These are phyloP conservation scores for Neodiprion pinetum DNA, from an alignment of 1,140 invertebrate genomes.

Conservation along the genomic window DNA sequence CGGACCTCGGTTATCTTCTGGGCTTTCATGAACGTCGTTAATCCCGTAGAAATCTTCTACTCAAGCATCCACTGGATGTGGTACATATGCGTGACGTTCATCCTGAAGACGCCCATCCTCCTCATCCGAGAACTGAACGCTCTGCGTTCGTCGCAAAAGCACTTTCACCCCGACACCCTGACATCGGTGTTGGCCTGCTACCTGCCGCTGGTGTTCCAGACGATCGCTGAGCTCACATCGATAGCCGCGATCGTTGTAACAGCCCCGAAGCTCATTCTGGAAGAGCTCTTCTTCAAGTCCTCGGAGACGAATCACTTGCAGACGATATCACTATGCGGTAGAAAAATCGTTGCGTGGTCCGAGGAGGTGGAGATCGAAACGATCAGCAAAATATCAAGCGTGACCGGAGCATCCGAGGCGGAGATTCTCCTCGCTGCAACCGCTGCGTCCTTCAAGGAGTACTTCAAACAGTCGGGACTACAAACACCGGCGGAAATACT, in stretches of 20 bases:
- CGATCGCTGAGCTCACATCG: conserved; percentile 64
- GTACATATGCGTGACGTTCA: conserved; percentile 42
- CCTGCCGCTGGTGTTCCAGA: conserved; percentile 65
- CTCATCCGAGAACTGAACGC: conserved; percentile 47
- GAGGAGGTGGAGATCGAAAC: conserved; percentile 67
- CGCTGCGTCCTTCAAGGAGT: conserved; percentile 69
- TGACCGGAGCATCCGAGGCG: conserved; percentile 69
- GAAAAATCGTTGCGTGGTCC: conserved; percentile 81
- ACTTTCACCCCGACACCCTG: conserved; percentile 53
- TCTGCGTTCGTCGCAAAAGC: conserved; percentile 48
- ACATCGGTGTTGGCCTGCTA: conserved; percentile 60
- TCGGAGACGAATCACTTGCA: conserved; percentile 65
- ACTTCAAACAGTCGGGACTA: conserved; percentile 65
- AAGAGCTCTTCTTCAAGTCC: conserved; percentile 64
- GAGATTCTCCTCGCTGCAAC: conserved; percentile 72
- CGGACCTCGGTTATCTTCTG: conserved; percentile 27
- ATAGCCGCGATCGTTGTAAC: conserved; percentile 64
- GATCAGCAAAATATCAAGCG: conserved; percentile 65
- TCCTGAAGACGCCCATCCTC: conserved; percentile 47
- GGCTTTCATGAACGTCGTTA: conserved; percentile 40
- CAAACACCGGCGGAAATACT: conserved; percentile 63
- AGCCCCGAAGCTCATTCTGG: conserved; percentile 66
- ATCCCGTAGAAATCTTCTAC: conserved; percentile 40
- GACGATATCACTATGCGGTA: conserved; percentile 74
- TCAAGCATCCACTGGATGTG: conserved; percentile 39